These are phyloP conservation scores for Drosophila prostipennis DNA, from an alignment of 2,888 invertebrate species.

Conservation along the genomic window DNA sequence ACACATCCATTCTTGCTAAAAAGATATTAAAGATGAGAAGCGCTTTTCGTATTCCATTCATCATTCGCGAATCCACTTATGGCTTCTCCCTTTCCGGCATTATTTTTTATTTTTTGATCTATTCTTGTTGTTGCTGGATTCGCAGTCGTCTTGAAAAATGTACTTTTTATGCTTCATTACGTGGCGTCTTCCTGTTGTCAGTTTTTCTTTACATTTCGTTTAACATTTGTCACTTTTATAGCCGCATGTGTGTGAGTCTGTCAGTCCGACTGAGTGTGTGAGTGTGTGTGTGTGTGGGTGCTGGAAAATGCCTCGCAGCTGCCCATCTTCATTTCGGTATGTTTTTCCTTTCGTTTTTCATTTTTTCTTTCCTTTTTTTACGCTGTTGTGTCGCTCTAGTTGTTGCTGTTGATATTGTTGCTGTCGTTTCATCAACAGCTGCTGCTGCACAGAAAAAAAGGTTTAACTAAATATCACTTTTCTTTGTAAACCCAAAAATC, in stretches of 20 bases:
- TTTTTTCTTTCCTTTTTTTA: constrained; percentile 33
- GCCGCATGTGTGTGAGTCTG: constrained; percentile 52
- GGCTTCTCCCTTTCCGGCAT: neutral
- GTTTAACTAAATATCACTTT: neutral
- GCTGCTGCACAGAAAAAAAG: constrained; percentile 46
- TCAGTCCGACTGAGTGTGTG: constrained; percentile 13
- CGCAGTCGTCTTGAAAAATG: constrained; percentile 74
- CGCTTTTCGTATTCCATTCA: neutral
- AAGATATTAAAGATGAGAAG: constrained; percentile 4
- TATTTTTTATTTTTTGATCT: constrained; percentile 18
- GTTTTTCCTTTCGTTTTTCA: constrained; percentile 30
- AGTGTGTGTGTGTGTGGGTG: constrained; percentile 23
- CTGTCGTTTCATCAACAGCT: constrained; percentile 75
- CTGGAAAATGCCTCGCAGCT: constrained; percentile 67
- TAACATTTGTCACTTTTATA: constrained; percentile 80
- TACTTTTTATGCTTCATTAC: constrained; percentile 79
- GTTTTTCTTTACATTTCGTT: constrained; percentile 79
- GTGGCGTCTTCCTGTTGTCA: constrained; percentile 77
- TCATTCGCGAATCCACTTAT: constrained; percentile 15
- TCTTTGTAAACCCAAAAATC: too few relatives aligned
- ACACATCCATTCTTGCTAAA: neutral
- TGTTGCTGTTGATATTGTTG: constrained; percentile 64
- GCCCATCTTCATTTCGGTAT: constrained; percentile 71
- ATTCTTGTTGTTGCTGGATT: constrained; percentile 35
- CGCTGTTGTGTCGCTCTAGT: constrained; percentile 28